These are phyloP conservation scores for Protosalanx chinensis DNA, from an alignment of 2,797 vertebrate genomes.

Conservation along the genomic window DNA sequence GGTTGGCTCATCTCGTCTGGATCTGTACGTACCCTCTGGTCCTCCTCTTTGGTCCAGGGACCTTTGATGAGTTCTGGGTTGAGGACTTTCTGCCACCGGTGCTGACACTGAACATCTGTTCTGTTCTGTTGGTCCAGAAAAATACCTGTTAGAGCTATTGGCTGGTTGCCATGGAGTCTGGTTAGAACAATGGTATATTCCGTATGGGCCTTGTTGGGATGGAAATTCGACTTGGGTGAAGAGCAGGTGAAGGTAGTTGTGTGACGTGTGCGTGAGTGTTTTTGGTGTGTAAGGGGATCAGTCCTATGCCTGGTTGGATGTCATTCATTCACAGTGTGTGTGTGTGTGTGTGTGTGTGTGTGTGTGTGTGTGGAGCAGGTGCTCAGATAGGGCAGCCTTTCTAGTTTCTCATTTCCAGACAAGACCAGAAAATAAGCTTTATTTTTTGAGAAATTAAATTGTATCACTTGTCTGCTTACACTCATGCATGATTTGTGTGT, in stretches of 20 bases:
- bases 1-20: not conserved
- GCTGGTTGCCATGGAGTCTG: not conserved
- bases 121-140: constrained; percentile 78
- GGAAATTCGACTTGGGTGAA: not conserved
- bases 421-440: constrained; percentile 28
- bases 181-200: not conserved
- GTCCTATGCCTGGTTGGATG: not conserved
- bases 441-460: constrained; percentile 47
- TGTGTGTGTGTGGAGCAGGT: constrained; percentile 32
- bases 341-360: not conserved
- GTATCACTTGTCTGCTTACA: not conserved
- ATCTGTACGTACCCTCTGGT: constrained; percentile 86
- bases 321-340: not conserved
- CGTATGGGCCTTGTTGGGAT: too few species aligned
- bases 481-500: not conserved
- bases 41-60: constrained; percentile 99
- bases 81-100: constrained; percentile 98
- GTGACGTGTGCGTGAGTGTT: not conserved
- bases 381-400: constrained; percentile 22
- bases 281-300: not conserved
- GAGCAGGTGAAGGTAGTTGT: not conserved
- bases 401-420: constrained; percentile 45
- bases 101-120: constrained; percentile 97
- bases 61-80: constrained; percentile 99
- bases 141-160: not conserved